Evolutionary conservation across 2,797 vertebrate genomes (phyloP).

Genomic region (Etheostoma nigrum): DNA sequence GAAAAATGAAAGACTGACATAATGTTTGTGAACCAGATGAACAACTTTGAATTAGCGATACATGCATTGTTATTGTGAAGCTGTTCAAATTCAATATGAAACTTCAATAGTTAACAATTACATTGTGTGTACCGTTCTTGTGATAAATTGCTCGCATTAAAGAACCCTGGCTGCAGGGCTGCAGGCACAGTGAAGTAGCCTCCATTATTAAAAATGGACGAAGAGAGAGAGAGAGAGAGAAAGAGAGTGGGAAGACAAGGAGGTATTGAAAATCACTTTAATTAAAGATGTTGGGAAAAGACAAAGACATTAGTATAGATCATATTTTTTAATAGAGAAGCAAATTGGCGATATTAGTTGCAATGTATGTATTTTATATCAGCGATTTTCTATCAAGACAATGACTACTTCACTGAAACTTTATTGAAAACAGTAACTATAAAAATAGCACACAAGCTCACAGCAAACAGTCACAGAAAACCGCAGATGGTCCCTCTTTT

Average conservation of each 20-base stretch:
- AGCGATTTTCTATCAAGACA: neutral
- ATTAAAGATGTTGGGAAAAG: constrained; percentile 17
- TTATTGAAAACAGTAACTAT: constrained; percentile 19
- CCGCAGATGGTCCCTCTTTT: neutral
- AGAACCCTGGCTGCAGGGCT: constrained; percentile 47
- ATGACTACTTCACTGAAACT: neutral
- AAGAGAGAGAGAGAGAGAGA: neutral
- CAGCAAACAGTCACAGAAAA: constrained; percentile 8
- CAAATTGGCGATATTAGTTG: neutral
- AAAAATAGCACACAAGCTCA: neutral
- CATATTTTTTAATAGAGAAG: constrained; percentile 2
- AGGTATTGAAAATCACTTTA: constrained; percentile 15
- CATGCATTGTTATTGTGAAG: constrained; percentile 15
- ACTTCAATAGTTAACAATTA: constrained; percentile 54
- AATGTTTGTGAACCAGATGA: constrained; percentile 31
- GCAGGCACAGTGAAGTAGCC: constrained; percentile 33
- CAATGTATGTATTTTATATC: constrained; percentile 15
- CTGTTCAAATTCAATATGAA: constrained; percentile 47
- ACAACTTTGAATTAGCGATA: constrained; percentile 28
- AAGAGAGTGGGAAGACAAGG: no score
- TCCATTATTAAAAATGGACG: constrained; percentile 47
- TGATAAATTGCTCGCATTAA: constrained; percentile 66
- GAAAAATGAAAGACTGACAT: constrained; percentile 16
- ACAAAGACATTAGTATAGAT: constrained; percentile 32
- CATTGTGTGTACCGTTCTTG: constrained; percentile 40